A percentile compares a stretch with the other conserved stretches of the same genome.
Evolutionary conservation across 2,113 vertebrate species (phyloP).

Genomic region (Mormyrus iriodes): DNA sequence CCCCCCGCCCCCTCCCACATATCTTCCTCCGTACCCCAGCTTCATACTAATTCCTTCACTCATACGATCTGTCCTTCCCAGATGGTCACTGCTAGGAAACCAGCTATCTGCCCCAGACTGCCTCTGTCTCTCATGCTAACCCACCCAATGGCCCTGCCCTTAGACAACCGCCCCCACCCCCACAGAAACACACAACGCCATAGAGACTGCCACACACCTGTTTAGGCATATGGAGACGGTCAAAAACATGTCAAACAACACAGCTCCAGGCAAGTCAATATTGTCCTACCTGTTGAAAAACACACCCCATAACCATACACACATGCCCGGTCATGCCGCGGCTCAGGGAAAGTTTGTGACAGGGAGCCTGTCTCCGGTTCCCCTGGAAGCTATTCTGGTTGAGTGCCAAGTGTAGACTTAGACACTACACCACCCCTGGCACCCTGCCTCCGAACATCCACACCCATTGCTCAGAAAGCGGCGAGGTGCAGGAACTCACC

Average conservation of each 20-base stretch:
- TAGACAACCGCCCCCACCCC: background rate
- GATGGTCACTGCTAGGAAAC: background rate
- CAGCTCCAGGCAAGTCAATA: background rate
- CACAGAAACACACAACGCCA: background rate
- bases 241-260: background rate
- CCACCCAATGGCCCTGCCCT: background rate
- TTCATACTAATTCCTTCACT: constrained; percentile 12
- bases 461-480: background rate
- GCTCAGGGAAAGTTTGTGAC: background rate
- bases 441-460: background rate
- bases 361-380: background rate
- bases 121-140: background rate
- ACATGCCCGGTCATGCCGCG: background rate
- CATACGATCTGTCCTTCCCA: background rate
- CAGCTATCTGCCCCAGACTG: background rate
- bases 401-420: background rate
- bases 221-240: background rate
- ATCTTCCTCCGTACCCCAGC: background rate
- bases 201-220: background rate
- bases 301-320: background rate
- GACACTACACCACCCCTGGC: background rate
- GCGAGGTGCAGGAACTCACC: constrained; percentile 65
- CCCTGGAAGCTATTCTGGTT: background rate
- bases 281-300: background rate
- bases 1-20: background rate